Conservation (phyloP, 2,797 vertebrate species). For the Megaceryle alcyon region DNA sequence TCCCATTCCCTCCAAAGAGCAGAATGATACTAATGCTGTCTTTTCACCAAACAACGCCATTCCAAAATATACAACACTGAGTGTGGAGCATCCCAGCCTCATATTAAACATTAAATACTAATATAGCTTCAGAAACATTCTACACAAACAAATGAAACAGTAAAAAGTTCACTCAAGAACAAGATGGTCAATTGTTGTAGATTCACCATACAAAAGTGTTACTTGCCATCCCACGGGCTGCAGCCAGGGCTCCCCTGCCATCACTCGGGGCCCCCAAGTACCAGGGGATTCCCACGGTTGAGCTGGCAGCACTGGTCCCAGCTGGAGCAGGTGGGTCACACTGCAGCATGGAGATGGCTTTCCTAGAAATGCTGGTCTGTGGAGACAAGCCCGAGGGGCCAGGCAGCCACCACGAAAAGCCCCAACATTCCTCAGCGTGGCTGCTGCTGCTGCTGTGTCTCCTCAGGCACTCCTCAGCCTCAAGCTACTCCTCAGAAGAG, state of each 20-base stretch:
- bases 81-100: conserved; percentile 29
- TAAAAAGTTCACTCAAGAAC: conserved; percentile 50
- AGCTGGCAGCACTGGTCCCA: not conserved
- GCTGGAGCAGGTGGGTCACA: accelerated
- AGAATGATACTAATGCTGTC: conserved; percentile 13
- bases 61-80: conserved; percentile 69
- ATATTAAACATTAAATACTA: conserved; percentile 64
- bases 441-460: not conserved
- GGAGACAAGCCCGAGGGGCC: accelerated
- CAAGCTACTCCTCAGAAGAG: not conserved
- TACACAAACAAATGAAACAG: conserved; percentile 64
- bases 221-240: accelerated
- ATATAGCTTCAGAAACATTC: conserved; percentile 57
- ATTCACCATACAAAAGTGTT: conserved; percentile 2
- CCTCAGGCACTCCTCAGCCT: not conserved
- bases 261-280: not conserved
- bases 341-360: accelerated
- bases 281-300: accelerated
- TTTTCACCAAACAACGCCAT: conserved; percentile 53
- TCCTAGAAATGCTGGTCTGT: not conserved
- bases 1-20: conserved; percentile 27
- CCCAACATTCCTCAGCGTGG: accelerated
- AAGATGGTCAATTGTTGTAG: conserved; percentile 14
- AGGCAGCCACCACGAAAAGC: not conserved
- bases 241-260: not conserved